Evolutionary conservation across 2,888 invertebrate species (phyloP), one percentile per base, ranked within the genome.

Genomic region (Brachycybe producta): DNA sequence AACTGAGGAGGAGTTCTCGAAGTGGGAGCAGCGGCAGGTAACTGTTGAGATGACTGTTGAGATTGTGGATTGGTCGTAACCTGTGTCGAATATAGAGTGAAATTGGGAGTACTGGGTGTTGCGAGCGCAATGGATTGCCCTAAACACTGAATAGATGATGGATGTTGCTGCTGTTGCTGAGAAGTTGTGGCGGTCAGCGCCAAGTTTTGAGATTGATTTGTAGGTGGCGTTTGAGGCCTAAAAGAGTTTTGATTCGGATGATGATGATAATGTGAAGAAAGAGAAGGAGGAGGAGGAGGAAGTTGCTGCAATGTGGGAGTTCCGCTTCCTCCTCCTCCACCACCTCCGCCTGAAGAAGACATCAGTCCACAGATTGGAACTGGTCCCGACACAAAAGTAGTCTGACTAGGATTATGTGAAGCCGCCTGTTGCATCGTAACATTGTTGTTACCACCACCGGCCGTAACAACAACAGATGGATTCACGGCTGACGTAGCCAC

Each of bases 171-270:
- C 26, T 53, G 53, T 23, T 36, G 45, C 38, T 45, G 45, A 24
- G 51, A 42, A 23, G 28, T 38, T 8, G 30, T 27, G n/a, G 11
- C 34, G 4, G 23, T 23, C 13, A 32, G 24, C 23, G 36, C n/a
- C 36, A 35, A 36, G 7, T 38, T 11, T 8, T 38, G 38, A 21
- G 8, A n/a, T n/a, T n/a, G n/a, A n/a, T n/a, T n/a, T n/a, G 39
- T 35, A 17, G 54, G 52, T 13, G 51, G 54, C 19, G 54, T 52
- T 48, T 51, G 51, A n/a, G 51, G 49, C 23, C 52, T 41, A 36
- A 52, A 53, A 15, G 47, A 19, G 5, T 28, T 34, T 44, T 51
- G 54, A 3, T 36, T 8, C 15, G 46, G 51, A 17, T 53, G 36
- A 43, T 53, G 49, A 5, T 41, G 47, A 26, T 30, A 32, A 34